Evolutionary conservation across 2,113 vertebrate species (phyloP).

Genomic region (Himantopus leucocephalus): DNA sequence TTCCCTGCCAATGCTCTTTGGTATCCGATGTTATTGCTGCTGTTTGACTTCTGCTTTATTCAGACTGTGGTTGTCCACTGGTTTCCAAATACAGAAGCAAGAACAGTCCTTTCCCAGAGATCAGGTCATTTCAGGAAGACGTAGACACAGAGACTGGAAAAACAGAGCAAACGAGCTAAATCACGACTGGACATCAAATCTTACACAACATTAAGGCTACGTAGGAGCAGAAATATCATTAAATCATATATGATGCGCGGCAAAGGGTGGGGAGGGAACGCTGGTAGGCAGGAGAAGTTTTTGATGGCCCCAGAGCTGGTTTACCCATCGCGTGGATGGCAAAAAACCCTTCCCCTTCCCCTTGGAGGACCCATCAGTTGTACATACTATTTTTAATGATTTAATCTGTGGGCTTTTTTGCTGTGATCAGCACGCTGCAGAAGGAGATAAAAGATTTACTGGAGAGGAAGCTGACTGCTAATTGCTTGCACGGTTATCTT

Average conservation of each 20-base stretch:
- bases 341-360: background rate
- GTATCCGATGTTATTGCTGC: background rate
- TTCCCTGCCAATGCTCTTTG: background rate
- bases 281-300: background rate
- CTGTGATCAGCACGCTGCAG: background rate
- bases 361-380: background rate
- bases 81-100: background rate
- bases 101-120: background rate
- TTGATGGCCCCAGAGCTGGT: fast-evolving
- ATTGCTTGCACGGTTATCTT: background rate
- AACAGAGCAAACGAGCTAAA: background rate
- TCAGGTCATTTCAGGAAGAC: background rate
- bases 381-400: background rate
- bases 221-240: background rate
- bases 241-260: background rate
- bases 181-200: background rate
- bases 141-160: background rate
- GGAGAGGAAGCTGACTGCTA: background rate
- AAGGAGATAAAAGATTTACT: background rate
- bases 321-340: fast-evolving
- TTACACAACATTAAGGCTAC: background rate
- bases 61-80: background rate
- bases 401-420: background rate
- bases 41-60: background rate
- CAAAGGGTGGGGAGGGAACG: background rate